Base-by-base conservation (phyloP, 2,797 vertebrate genomes). In the Notolabrus celidotus region DNA sequence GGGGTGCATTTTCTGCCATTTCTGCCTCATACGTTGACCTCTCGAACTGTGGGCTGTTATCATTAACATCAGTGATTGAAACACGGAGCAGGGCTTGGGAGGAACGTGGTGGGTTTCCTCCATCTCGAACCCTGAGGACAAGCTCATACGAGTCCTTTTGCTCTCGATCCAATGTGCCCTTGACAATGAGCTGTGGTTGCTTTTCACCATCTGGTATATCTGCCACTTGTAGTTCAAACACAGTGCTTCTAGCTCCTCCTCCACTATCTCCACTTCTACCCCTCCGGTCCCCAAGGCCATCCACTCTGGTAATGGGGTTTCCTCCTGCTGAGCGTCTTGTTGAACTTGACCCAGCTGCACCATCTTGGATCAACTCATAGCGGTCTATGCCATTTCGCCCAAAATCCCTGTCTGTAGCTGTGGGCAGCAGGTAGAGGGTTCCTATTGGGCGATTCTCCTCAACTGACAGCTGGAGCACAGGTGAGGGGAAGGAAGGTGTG, bases 381-480 rank as follows among this genome's bases (percentile, higher is more conserved):
- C 97, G 93, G 88, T 98, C 96, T 51, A 99, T 98, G 67, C 97
- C 97, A 65, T 99, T 99, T 54, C 94, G 93, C n/a, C 97, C 98
- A 47, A 98, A 99, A 85, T 99, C 98, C 0, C 96, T 91, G 84
- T 99, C 97, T 0, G 97, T 98, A 12, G 98, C 97, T 0, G 98
- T 98, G 75, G 97, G 97, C n/a, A 99, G 96, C 60, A 98, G 92
- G 88, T 99, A 99, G 0, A 99, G 95, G 0, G 97, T 99, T 25
- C 97, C 97, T 49, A 99, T 97, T 0, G 98, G 97, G 10, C 97
- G 93, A 83, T 99, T 99, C 88, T 99, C 98, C 90, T 99, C 97
- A 23, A 99, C 97, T 0, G 98, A 97, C n/a, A 99, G 95, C 5
- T 96, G 97, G 14, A 99, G 96, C 47, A 99, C 96, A 0, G 97